Evolutionary conservation across 2,113 vertebrate genomes (phyloP).

Genomic region (Hemiscyllium ocellatum): DNA sequence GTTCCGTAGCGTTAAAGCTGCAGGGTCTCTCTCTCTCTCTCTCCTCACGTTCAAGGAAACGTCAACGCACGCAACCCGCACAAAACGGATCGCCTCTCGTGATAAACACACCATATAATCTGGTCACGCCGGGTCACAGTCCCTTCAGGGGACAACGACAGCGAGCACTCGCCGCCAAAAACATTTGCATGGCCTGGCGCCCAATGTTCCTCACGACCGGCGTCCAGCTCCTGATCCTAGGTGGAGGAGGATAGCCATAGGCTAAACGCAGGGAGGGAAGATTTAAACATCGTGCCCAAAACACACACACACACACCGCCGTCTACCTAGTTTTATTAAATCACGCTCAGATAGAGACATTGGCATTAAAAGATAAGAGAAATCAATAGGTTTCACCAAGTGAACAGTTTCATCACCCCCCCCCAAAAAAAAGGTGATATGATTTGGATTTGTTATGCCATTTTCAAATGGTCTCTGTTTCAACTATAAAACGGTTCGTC

Average conservation of each 20-base stretch:
- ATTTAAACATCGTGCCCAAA: background rate
- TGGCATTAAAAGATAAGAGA: background rate
- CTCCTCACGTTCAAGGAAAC: background rate
- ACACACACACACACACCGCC: background rate
- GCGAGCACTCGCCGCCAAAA: background rate
- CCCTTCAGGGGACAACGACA: background rate
- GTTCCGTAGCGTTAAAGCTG: background rate
- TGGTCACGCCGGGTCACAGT: background rate
- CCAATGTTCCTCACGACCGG: too few relatives aligned
- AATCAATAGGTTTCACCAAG: background rate
- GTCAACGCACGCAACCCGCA: background rate
- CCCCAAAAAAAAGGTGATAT: background rate
- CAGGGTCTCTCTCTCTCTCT: constrained; percentile 12
- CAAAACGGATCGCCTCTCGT: background rate
- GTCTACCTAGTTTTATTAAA: background rate
- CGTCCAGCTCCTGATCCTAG: too few relatives aligned
- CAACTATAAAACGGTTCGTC: constrained; percentile 5
- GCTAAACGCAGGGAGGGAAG: background rate
- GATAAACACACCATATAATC: background rate
- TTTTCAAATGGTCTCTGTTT: background rate
- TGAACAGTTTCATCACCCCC: background rate
- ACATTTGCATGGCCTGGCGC: background rate
- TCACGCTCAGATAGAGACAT: background rate
- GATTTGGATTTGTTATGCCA: background rate
- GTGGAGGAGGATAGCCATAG: background rate